Evolutionary conservation across 2,888 invertebrate genomes (phyloP).

Genomic region (Noctuana brunneofusca): DNA sequence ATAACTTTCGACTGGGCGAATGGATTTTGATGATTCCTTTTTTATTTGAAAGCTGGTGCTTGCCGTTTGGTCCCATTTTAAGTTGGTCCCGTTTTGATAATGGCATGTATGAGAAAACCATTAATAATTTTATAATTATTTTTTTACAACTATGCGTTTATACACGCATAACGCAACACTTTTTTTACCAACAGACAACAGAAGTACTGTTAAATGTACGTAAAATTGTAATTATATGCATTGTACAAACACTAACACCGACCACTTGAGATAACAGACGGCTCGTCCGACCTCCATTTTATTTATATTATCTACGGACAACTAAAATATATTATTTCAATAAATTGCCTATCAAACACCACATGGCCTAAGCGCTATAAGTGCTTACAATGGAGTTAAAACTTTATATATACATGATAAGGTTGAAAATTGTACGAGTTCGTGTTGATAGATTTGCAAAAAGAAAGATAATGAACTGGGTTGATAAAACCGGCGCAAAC

Average conservation of each 20-base stretch:
- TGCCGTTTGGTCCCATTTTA: no score
- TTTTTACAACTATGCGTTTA: no score
- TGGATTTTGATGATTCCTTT: no score
- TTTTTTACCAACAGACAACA: background rate
- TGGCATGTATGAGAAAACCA: no score
- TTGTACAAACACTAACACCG: slow-evolving; percentile 32
- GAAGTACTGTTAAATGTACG: slow-evolving; percentile 17
- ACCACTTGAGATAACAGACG: slow-evolving; percentile 53
- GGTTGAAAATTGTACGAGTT: slow-evolving; percentile 34
- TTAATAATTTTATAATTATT: no score
- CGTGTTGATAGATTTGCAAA: slow-evolving; percentile 60
- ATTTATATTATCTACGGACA: slow-evolving; percentile 60
- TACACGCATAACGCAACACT: background rate
- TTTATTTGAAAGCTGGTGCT: no score
- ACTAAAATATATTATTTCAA: slow-evolving; percentile 65
- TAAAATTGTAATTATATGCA: slow-evolving; percentile 27
- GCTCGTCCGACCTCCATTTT: slow-evolving; percentile 60
- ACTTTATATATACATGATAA: background rate
- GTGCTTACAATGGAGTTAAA: background rate
- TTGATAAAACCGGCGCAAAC: slow-evolving; percentile 60
- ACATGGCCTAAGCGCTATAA: slow-evolving; percentile 42
- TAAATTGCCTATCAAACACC: slow-evolving; percentile 51
- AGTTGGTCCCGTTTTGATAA: no score
- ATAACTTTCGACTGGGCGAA: no score
- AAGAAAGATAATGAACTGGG: slow-evolving; percentile 73